Percentiles rank a stretch among this genome's conserved stretches.
Evolutionary conservation across 1,140 invertebrate species (phyloP).

Genomic region (Eupeodes corollae): DNA sequence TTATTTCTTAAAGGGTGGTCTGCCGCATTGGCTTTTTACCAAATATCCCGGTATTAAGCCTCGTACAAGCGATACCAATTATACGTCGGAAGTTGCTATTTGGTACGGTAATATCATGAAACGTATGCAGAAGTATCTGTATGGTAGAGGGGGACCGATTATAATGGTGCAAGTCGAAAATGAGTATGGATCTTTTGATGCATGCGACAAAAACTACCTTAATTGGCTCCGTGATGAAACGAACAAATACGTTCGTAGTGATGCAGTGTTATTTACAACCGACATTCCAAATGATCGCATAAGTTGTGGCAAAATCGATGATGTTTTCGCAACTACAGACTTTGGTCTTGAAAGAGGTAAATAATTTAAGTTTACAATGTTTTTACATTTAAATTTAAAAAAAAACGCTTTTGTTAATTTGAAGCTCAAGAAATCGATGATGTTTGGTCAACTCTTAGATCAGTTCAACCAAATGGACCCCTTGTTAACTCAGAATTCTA

Average conservation of each 20-base stretch:
- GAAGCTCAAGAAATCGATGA: neutral
- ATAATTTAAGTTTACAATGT: neutral
- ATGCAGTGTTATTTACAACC: constrained; percentile 60
- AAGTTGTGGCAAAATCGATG: constrained; percentile 48
- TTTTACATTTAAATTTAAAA: neutral
- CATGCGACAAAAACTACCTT: constrained; percentile 55
- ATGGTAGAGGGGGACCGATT: constrained; percentile 62
- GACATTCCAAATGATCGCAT: constrained; percentile 44
- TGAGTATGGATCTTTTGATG: constrained; percentile 63
- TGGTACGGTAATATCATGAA: constrained; percentile 49
- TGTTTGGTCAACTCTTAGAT: constrained; percentile 32
- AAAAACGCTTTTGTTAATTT: neutral
- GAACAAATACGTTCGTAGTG: constrained; percentile 40
- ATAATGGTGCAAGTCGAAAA: constrained; percentile 72
- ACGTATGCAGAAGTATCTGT: constrained; percentile 45
- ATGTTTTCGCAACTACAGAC: constrained; percentile 57
- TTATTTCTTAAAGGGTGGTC: constrained; percentile 51
- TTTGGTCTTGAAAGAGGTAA: constrained; percentile 43
- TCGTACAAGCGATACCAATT: constrained; percentile 46
- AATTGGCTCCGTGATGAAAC: constrained; percentile 47
- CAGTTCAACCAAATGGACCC: constrained; percentile 47
- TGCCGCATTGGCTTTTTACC: constrained; percentile 68
- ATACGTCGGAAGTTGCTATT: constrained; percentile 43
- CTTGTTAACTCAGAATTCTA: constrained; percentile 80
- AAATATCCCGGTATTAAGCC: constrained; percentile 54